A percentile compares a stretch with the other conserved stretches of the same genome.
Conservation (phyloP, 2,113 vertebrate species). For the Ciconia maguari region DNA sequence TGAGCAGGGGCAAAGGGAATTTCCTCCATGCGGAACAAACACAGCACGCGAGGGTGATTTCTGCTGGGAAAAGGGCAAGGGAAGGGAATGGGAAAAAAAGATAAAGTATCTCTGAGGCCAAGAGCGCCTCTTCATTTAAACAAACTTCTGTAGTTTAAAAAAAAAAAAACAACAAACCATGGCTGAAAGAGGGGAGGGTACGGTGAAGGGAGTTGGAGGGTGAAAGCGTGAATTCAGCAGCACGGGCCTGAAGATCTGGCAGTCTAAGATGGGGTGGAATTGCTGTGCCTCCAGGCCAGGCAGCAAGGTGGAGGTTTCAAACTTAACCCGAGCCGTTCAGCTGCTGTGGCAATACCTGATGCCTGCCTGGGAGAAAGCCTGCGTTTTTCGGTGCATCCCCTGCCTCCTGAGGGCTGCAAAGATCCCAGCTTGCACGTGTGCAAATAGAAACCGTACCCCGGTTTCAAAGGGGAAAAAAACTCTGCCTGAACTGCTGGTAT, state of each 20-base stretch:
- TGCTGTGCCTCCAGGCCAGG: background rate
- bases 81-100: background rate
- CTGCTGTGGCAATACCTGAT: background rate
- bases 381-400: background rate
- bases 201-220: background rate
- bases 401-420: background rate
- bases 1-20: background rate
- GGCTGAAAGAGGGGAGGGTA: background rate
- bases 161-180: background rate
- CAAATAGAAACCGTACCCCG: background rate
- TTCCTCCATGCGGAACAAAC: background rate
- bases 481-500: background rate
- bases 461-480: background rate
- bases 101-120: background rate
- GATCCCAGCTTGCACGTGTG: background rate
- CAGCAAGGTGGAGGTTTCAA: background rate
- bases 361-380: background rate
- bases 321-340: background rate
- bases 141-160: background rate
- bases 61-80: slow-evolving; percentile 10
- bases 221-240: background rate
- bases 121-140: background rate
- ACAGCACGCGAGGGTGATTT: background rate
- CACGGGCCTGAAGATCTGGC: rapidly evolving
- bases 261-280: background rate